Conservation (phyloP, 2,888 invertebrate genomes). For the Trissolcus japonicus region DNA sequence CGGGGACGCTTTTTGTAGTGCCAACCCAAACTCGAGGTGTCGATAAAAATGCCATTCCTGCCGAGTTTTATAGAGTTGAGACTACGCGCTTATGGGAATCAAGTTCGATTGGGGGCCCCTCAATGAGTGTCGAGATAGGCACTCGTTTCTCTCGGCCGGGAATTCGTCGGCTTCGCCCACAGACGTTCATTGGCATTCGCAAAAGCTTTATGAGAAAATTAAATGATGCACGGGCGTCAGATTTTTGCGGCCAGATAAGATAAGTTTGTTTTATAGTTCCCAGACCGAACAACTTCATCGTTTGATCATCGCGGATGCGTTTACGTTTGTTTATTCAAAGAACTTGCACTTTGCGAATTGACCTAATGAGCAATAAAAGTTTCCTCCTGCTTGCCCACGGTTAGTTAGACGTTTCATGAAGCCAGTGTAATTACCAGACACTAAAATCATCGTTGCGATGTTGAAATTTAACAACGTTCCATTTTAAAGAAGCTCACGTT, state of each 20-base stretch:
- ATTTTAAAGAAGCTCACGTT: too few species aligned
- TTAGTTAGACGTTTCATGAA: slow-evolving; percentile 19
- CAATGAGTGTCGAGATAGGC: slow-evolving; percentile 22
- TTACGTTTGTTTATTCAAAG: slow-evolving; percentile 4
- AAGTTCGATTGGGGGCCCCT: slow-evolving; percentile 21
- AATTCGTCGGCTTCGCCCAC: slow-evolving; percentile 10
- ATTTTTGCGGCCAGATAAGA: slow-evolving; percentile 23
- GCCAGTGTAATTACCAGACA: slow-evolving; percentile 21
- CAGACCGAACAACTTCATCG: not conserved
- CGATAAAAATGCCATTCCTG: slow-evolving; percentile 55
- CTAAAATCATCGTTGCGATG: slow-evolving; percentile 33
- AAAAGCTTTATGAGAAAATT: slow-evolving; percentile 27
- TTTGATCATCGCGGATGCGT: slow-evolving; percentile 6
- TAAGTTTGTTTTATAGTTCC: slow-evolving; percentile 21
- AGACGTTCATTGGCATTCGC: slow-evolving; percentile 21
- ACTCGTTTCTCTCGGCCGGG: slow-evolving; percentile 16
- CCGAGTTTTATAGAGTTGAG: slow-evolving; percentile 46
- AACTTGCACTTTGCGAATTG: slow-evolving; percentile 8
- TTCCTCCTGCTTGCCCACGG: slow-evolving; percentile 6
- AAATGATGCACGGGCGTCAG: slow-evolving; percentile 33
- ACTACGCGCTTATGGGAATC: slow-evolving; percentile 34
- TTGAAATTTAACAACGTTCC: too few species aligned
- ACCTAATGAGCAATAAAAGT: slow-evolving; percentile 10
- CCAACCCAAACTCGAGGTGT: slow-evolving; percentile 43
- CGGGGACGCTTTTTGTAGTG: slow-evolving; percentile 42